Evolutionary conservation across 2,113 vertebrate genomes (phyloP), one percentile per base, ranked within the genome.

Genomic region (Stigmatopora nigra): DNA sequence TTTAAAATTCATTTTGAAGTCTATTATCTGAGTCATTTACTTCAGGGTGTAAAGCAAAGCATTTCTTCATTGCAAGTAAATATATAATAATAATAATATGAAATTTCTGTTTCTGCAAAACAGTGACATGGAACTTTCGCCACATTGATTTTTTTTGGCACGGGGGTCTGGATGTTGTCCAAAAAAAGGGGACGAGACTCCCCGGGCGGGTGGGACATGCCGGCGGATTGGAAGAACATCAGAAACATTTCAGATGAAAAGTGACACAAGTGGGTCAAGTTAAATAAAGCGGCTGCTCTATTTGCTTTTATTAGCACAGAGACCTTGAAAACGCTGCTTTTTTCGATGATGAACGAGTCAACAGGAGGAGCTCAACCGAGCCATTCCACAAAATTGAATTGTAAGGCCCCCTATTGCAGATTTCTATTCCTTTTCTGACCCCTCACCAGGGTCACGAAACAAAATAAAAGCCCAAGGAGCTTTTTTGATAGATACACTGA

Each of bases 261-360:
- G 8, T 44, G 58, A 61, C 58, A 61, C 36, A 61, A 61, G 10
- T 61, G 58, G 58, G 58, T 61, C 58, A 41, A 2, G n/a, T 60
- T 60, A 20, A 38, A 59, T 59, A 38, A 36, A 59, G 57, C 57
- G 6, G 57, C 9, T 35, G 57, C 36, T 59, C 57, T 41, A 38
- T 36, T 59, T 59, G 58, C 58, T 60, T 60, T 41, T 60, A 60
- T 60, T 60, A 45, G 58, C 44, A 38, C n/a, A 6, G 11, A 45
- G 38, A 61, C 58, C 58, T 61, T 20, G 58, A 61, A 61, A 38
- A 61, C 38, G 13, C 5, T 3, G 58, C 44, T 45, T 13, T 3
- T 11, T 61, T 61, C 19, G 20, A n/a, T 10, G 25, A 15, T 15
- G 22, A 31, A 22, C 13, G 12, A 31, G 53, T 56, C 53, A 56